These are phyloP conservation scores for Origma solitaria DNA, from an alignment of 2,113 vertebrate genomes.

Conservation along the genomic window DNA sequence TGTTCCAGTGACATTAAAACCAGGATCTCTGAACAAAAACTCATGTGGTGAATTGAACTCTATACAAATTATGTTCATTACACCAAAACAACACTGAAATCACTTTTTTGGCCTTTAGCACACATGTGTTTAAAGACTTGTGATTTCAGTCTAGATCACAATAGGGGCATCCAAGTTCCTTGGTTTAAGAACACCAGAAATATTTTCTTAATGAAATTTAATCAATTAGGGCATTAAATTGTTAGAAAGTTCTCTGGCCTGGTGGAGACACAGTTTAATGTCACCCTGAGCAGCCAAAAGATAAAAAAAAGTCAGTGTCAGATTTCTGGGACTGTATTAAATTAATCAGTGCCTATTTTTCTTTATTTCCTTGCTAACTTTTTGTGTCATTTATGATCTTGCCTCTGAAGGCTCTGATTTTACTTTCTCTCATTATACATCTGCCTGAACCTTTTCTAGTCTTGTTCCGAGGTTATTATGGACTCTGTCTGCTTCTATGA, in stretches of 20 bases:
- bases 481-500: not conserved
- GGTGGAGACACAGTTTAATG: not conserved
- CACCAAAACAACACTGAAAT: not conserved
- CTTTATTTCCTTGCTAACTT: not conserved
- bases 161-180: not conserved
- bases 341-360: not conserved
- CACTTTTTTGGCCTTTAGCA: not conserved
- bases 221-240: not conserved
- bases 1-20: conserved; percentile 1
- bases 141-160: not conserved
- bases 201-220: not conserved
- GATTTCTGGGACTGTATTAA: not conserved
- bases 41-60: not conserved
- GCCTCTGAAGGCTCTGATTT: not conserved
- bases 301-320: not conserved
- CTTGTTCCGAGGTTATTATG: not conserved
- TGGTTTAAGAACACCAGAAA: not conserved
- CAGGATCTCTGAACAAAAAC: not conserved
- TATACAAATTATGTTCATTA: not conserved
- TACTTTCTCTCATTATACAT: not conserved
- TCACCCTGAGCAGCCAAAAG: not conserved
- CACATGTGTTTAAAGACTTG: not conserved
- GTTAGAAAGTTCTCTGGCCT: not conserved
- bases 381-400: not conserved
- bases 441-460: not conserved